These are phyloP conservation scores for Tetramorium parvispinum DNA, from an alignment of 1,140 invertebrate species.

Conservation along the genomic window DNA sequence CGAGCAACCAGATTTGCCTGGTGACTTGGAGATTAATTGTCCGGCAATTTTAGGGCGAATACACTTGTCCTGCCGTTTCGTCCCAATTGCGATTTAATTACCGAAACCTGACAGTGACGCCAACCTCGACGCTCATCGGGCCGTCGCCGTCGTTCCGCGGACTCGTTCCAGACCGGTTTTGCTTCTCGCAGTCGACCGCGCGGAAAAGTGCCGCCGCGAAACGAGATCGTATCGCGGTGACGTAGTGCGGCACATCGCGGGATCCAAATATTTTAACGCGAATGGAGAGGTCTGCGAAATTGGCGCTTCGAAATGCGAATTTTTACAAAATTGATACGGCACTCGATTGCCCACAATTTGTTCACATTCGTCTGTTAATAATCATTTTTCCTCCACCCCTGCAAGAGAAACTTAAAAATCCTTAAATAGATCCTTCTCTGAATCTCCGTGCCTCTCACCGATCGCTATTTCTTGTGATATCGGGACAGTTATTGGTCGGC, in stretches of 20 bases:
- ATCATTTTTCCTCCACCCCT: too few species aligned
- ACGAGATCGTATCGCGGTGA: slow-evolving; percentile 68
- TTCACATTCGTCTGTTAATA: too few species aligned
- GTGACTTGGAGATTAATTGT: background rate
- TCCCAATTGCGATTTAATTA: slow-evolving; percentile 27
- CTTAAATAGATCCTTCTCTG: background rate
- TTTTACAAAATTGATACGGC: too few species aligned
- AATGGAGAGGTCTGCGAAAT: background rate
- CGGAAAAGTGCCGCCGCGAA: slow-evolving; percentile 72
- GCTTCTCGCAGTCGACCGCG: slow-evolving; percentile 43
- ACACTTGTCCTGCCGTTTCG: background rate
- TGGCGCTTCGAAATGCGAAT: too few species aligned
- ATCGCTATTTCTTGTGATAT: background rate
- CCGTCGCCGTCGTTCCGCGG: slow-evolving; percentile 44
- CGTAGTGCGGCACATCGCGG: slow-evolving; percentile 28
- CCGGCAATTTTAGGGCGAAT: background rate
- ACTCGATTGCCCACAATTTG: too few species aligned
- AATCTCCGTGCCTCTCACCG: background rate
- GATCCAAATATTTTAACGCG: slow-evolving; percentile 32
- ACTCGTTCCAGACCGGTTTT: slow-evolving; percentile 71
- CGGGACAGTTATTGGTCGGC: slow-evolving; percentile 23
- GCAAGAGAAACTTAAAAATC: background rate
- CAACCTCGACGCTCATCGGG: slow-evolving; percentile 36
- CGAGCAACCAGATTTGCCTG: background rate
- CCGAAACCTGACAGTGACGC: slow-evolving; percentile 39